Base-by-base conservation (phyloP, 2,888 invertebrate species). In the Drosophila maculinotata region DNA sequence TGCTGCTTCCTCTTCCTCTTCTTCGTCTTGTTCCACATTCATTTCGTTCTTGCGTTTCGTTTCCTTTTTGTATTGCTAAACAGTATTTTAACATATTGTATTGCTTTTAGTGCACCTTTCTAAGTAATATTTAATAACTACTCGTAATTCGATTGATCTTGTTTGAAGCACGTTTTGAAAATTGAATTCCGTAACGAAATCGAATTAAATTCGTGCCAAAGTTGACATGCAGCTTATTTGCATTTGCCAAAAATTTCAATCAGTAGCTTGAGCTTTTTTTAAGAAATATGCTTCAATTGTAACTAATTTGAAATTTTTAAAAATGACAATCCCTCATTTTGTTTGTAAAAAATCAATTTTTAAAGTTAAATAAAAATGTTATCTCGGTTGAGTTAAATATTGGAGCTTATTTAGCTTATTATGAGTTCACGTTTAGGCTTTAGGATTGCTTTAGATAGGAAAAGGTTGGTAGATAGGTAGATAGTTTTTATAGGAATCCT, bases 101-200 rank as follows among this genome's bases (percentile, higher is more conserved):
- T 47, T 36, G 70, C 83, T 80, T 74, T 66, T 80, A 80, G 74
- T 80, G 80, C 80, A 80, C 80, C 51, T n/a, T n/a, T n/a, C n/a
- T 69, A 60, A 25, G 49, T 47, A 59, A 59, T 31, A 39, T 56
- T 41, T 51, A 47, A 30, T 33, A 44, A 26, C 14, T 31, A 35
- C 28, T 62, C 25, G 69, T 58, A 51, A 45, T 20, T 35, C 31
- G n/a, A n/a, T n/a, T n/a, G n/a, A 35, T 58, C 26, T 47, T 48
- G 51, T 54, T 48, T 51, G 33, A 53, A 59, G 62, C 73, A 74
- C 73, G 73, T 57, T 69, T 54, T 58, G 38, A 26, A 17, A 54
- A 44, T 20, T 12, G 9, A 15, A 25, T 41, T 41, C 9, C 15
- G n/a, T 7, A 25, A n/a, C 25, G 35, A 35, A 15, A 26, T 9